Conservation (phyloP, 2,888 invertebrate genomes). For the Oligia latruncula region DNA sequence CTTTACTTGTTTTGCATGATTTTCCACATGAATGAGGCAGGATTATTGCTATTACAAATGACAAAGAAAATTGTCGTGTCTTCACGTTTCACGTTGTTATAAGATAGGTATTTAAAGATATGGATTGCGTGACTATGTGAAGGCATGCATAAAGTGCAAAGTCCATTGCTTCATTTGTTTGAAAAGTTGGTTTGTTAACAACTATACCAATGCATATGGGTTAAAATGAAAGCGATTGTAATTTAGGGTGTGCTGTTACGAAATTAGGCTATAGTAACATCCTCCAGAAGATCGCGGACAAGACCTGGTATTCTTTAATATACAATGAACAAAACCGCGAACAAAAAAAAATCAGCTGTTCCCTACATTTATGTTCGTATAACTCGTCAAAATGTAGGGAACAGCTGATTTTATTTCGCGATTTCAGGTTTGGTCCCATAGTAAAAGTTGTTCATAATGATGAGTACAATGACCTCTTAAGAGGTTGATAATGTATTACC, state of each 20-base stretch:
- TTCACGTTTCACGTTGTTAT: conserved; percentile 7
- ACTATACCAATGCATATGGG: neutral
- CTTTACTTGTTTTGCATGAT: conserved; percentile 48
- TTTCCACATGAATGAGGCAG: conserved; percentile 42
- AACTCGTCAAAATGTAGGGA: no score
- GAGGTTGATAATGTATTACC: no score
- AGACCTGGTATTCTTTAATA: no score
- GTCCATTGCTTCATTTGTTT: conserved; percentile 17
- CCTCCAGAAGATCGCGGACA: no score
- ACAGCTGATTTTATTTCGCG: no score
- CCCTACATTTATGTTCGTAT: no score
- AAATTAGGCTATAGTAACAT: neutral
- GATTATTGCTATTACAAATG: conserved; percentile 14
- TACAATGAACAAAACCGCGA: no score
- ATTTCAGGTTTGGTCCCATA: no score
- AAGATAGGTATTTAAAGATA: conserved; percentile 26
- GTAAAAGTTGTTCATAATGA: no score
- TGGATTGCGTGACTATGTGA: conserved; percentile 30
- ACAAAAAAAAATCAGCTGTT: no score
- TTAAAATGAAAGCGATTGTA: neutral
- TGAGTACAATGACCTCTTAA: no score
- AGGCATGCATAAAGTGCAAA: neutral
- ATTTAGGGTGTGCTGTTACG: neutral
- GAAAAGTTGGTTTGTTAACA: conserved; percentile 20
- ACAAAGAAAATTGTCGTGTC: conserved; percentile 40